phyloP scores from a whole-genome alignment of 2,797 vertebrate genomes.

The Liparis tanakae region DNA sequence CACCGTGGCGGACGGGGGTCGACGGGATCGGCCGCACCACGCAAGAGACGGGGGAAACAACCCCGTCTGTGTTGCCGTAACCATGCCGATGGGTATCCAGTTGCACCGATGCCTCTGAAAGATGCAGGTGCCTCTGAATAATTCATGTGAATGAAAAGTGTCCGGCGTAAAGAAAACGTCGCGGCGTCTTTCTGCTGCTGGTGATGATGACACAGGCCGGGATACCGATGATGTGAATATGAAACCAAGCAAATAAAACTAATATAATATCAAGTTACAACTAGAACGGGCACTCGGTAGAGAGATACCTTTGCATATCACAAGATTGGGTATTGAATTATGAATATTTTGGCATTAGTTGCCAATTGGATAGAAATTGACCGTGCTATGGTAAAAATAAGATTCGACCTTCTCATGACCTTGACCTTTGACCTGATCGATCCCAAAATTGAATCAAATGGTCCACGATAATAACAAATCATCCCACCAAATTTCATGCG shows the following conservation, averaged over 20 bases:
- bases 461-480: too few species aligned
- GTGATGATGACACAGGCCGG: background rate
- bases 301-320: too few species aligned
- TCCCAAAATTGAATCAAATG: too few species aligned
- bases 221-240: background rate
- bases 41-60: background rate
- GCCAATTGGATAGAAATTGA: too few species aligned
- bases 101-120: constrained; percentile 62
- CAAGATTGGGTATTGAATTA: too few species aligned
- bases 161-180: background rate
- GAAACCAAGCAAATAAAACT: background rate
- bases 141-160: constrained; percentile 56
- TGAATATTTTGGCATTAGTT: too few species aligned
- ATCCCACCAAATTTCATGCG: too few species aligned
- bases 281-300: too few species aligned
- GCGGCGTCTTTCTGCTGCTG: background rate
- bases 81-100: constrained; percentile 53
- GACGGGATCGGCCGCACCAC: background rate
- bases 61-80: constrained; percentile 48
- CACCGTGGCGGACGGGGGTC: background rate
- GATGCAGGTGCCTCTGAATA: constrained; percentile 69
- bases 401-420: too few species aligned
- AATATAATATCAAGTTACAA: too few species aligned
- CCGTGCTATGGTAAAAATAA: too few species aligned
- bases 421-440: too few species aligned